These are phyloP conservation scores for Hylia prasina DNA, from an alignment of 2,113 vertebrate species.

Conservation along the genomic window DNA sequence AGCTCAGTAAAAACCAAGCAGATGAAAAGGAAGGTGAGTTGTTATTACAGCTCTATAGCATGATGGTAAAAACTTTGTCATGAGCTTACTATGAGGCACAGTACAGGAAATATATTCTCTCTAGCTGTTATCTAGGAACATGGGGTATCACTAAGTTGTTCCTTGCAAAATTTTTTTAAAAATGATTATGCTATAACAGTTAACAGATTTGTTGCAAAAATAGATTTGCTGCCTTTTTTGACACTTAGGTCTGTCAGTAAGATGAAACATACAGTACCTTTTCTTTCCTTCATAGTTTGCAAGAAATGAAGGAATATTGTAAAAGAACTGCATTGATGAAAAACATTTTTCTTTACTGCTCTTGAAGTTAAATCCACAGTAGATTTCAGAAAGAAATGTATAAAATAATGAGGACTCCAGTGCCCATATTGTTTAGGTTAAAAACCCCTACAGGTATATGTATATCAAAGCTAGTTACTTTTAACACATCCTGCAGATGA, in stretches of 20 bases:
- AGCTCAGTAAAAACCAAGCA: neutral
- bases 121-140: neutral
- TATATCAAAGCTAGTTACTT: neutral
- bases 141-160: neutral
- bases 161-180: neutral
- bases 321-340: neutral
- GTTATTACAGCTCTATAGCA: neutral
- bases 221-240: neutral
- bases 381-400: neutral
- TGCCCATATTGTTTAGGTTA: neutral
- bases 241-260: neutral
- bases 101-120: neutral
- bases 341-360: neutral
- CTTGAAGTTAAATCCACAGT: neutral
- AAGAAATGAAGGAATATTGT: neutral
- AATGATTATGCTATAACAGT: neutral
- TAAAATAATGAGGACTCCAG: neutral
- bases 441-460: neutral
- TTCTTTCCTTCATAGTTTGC: neutral
- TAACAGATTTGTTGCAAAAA: neutral
- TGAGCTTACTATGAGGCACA: neutral
- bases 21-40: neutral
- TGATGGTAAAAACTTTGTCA: neutral
- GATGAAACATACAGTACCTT: neutral
- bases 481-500: neutral